These are phyloP conservation scores for Pagetopsis macropterus DNA, from an alignment of 2,797 vertebrate genomes.

Conservation along the genomic window DNA sequence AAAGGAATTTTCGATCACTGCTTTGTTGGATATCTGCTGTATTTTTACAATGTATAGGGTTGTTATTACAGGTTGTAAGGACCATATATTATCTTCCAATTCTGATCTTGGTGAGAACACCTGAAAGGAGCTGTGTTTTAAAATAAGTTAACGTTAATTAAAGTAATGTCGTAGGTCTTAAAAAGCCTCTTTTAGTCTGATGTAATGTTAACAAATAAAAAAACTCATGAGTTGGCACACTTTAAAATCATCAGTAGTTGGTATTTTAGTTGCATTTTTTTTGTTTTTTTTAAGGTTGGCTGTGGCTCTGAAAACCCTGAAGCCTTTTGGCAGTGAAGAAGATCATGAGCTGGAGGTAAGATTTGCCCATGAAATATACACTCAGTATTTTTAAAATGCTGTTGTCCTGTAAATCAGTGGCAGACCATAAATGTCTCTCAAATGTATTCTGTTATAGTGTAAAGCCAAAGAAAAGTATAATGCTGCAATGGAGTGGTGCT, in stretches of 20 bases:
- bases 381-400: not conserved
- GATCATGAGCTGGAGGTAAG: slow-evolving; percentile 87
- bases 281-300: slow-evolving; percentile 77
- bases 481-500: slow-evolving; percentile 85
- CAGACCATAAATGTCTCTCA: not conserved
- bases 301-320: slow-evolving; percentile 86
- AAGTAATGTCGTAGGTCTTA: not conserved
- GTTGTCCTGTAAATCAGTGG: not conserved
- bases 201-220: not conserved
- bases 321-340: slow-evolving; percentile 91
- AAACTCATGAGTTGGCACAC: not conserved
- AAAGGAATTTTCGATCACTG: not conserved
- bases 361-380: slow-evolving; percentile 10
- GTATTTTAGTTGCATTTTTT: too few species aligned
- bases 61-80: not conserved
- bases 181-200: not conserved
- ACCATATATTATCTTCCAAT: not conserved
- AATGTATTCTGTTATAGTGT: slow-evolving; percentile 67
- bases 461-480: slow-evolving; percentile 84
- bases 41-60: not conserved
- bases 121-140: not conserved
- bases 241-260: not conserved
- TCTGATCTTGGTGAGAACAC: not conserved
- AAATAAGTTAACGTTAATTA: not conserved
- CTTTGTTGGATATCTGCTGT: not conserved